A percentile compares a stretch with the other conserved stretches of the same genome.
phyloP scores from a whole-genome alignment of 2,113 vertebrate species.

The Orthonyx spaldingii region DNA sequence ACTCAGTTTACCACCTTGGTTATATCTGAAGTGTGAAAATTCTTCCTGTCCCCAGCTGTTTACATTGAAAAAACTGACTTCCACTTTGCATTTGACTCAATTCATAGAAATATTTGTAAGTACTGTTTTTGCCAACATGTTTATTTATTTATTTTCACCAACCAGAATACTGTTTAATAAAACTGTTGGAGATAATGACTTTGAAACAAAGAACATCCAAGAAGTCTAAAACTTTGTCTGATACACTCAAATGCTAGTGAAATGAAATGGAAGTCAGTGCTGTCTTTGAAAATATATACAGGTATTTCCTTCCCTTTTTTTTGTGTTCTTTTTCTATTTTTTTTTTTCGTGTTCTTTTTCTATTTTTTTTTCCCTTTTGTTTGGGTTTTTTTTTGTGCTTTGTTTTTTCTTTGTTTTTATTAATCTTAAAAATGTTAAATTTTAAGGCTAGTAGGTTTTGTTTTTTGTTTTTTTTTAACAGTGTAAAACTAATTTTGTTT shows the following conservation, averaged over 20 bases:
- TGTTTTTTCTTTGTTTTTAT: background rate
- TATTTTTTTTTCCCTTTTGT: background rate
- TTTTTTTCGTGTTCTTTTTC: background rate
- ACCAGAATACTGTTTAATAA: background rate
- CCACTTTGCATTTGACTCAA: background rate
- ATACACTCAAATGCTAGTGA: background rate
- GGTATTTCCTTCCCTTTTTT: accelerated
- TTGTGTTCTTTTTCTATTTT: background rate
- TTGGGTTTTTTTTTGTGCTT: background rate
- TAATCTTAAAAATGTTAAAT: background rate
- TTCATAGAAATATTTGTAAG: background rate
- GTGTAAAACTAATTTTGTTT: background rate
- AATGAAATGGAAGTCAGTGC: background rate
- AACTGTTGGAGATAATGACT: background rate
- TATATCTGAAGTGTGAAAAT: background rate
- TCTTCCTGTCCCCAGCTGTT: background rate
- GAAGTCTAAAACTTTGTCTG: background rate
- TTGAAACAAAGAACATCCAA: background rate
- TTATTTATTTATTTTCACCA: background rate
- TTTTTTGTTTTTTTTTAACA: background rate
- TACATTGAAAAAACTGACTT: background rate
- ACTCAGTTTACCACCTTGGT: background rate
- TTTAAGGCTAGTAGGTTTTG: background rate
- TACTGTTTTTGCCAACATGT: accelerated
- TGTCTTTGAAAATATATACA: background rate